Evolutionary conservation across 2,797 vertebrate genomes (phyloP), one percentile per base, ranked within the genome.

Genomic region (Lagothrix lagotricha): DNA sequence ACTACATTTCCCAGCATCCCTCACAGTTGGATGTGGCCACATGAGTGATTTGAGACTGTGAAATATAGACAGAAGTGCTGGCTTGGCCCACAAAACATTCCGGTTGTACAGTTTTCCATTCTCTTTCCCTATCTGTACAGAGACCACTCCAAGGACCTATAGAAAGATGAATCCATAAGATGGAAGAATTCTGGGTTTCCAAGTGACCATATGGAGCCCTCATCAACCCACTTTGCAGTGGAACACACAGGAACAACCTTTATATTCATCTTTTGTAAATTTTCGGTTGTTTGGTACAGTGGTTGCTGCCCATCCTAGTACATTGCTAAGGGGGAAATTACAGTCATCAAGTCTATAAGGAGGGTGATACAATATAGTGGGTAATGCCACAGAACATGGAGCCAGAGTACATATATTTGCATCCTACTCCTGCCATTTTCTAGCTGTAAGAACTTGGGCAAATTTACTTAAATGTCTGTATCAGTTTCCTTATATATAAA

Each of bases 401-500:
- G n/a, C 48, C 67, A 83, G 8, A 87, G 48, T 36, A 79, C 61
- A 7, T 75, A 19, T 52, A 41, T 75, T 67, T 91, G 46, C 48
- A 88, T 93, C 39, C 30, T 61, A 87, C 11, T 73, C 48, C 39
- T 52, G 19, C 24, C 79, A 15, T 9, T 46, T 90, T 80, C 13
- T 67, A 90, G 39, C 22, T 84, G 3, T 39, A 76, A 97, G 46
- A 46, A 9, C 48, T 85, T 39, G 33, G 57, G 2, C 41, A 84
- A 82, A 82, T 89, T 30, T 81, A 41, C 54, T 87, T 83, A 44
- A 64, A 46, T 15, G 6, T 11, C 12, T 70, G 33, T 44, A 91
- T 88, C 52, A 28, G 14, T 70, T 93, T 93, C 75, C 84, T 93
- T 30, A 50, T 52, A 73, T 58, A 76, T 50, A 83, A 96, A 87